phyloP scores from a whole-genome alignment of 2,888 invertebrate species.

The Metalampra italica region DNA sequence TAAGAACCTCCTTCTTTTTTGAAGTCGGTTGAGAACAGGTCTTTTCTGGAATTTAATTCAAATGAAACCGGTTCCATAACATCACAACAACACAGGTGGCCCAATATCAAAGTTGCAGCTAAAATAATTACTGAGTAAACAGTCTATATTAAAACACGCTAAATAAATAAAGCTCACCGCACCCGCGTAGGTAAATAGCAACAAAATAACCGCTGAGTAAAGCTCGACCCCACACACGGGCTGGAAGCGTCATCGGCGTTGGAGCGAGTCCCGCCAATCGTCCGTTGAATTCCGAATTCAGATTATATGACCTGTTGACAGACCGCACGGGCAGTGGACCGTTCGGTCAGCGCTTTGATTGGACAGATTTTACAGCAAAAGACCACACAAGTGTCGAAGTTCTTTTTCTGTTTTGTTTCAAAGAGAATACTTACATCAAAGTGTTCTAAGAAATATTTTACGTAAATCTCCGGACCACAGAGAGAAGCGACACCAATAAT shows the following conservation, averaged over 20 bases:
- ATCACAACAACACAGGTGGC: neutral
- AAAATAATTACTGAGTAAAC: neutral
- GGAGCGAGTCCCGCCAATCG: constrained; percentile 30
- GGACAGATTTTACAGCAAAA: constrained; percentile 29
- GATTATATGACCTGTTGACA: constrained; percentile 28
- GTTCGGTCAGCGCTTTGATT: constrained; percentile 36
- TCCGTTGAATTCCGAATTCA: constrained; percentile 34
- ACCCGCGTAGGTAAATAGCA: neutral
- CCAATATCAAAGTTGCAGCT: neutral
- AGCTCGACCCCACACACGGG: constrained; percentile 24
- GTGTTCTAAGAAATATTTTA: no score
- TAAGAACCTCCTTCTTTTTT: no score
- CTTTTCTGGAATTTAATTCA: no score
- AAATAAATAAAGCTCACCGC: constrained; percentile 24
- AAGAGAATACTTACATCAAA: neutral
- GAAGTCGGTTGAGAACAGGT: no score
- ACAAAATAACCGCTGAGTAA: constrained; percentile 1
- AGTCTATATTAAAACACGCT: constrained; percentile 3
- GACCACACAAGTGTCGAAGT: constrained; percentile 21
- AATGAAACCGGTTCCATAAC: no score
- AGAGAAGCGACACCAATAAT: no score
- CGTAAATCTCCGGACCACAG: no score
- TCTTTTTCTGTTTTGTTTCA: neutral
- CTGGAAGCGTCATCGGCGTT: constrained; percentile 19
- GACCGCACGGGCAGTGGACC: constrained; percentile 23